phyloP scores from a whole-genome alignment of 2,797 vertebrate genomes.

The Selene dorsalis region DNA sequence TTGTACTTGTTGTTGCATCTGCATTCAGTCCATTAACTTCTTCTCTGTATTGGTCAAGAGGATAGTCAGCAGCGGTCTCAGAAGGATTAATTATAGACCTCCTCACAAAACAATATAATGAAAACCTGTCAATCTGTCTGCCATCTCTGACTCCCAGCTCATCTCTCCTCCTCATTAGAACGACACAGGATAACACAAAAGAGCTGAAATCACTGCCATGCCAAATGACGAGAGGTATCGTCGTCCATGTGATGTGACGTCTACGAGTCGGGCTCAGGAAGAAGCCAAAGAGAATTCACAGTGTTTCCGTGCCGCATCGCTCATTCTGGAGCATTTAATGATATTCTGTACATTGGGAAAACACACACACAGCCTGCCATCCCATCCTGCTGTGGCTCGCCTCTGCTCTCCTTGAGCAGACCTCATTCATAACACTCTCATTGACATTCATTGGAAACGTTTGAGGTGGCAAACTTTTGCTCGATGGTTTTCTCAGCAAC shows the following conservation, averaged over 20 bases:
- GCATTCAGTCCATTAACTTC: conserved; percentile 54
- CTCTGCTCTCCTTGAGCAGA: conserved; percentile 37
- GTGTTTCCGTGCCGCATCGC: conserved; percentile 6
- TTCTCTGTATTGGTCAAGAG: conserved; percentile 32
- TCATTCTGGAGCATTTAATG: conserved; percentile 30
- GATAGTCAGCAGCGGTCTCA: conserved; percentile 58
- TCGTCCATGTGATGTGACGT: conserved; percentile 15
- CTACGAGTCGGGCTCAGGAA: conserved; percentile 11
- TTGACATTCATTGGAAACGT: conserved; percentile 63
- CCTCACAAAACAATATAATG: conserved; percentile 62
- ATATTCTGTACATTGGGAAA: conserved; percentile 37
- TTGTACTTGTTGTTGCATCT: conserved; percentile 46
- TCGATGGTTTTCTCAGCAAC: conserved; percentile 47
- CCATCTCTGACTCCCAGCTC: conserved; percentile 24
- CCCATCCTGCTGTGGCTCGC: not conserved
- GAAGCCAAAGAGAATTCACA: not conserved
- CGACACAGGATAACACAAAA: conserved; percentile 15
- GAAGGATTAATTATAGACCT: conserved; percentile 73
- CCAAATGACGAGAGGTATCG: conserved; percentile 29
- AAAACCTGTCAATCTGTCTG: conserved; percentile 67
- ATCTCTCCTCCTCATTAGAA: conserved; percentile 55
- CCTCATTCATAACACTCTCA: conserved; percentile 44
- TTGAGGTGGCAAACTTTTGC: conserved; percentile 43
- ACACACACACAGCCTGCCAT: conserved; percentile 22
- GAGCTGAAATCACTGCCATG: conserved; percentile 30